Base-by-base conservation (phyloP, 1,140 invertebrate genomes). In the Parasteatoda tepidariorum region DNA sequence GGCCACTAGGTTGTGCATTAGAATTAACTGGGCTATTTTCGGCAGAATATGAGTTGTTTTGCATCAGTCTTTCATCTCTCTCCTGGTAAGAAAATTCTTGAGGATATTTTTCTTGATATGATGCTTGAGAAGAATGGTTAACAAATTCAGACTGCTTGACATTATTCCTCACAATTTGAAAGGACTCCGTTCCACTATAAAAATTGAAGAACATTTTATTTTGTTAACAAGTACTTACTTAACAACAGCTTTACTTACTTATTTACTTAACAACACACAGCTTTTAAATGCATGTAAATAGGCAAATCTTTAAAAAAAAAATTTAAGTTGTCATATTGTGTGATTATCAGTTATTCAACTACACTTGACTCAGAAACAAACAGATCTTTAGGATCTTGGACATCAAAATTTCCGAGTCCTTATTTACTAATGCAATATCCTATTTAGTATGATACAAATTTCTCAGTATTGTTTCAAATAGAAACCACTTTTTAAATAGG, bases 1-100 rank as follows among this genome's bases (percentile, higher is more conserved):
- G 68, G 26, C 31, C 66, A 38, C 6, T 24, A 41, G 57, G 30
- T 41, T 48, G 54, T 6, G 78, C 41, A 57, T 67, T 66, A 30
- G 66, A 24, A 38, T 64, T 54, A 7, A 59, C 67, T 22, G 78
- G 78, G 34, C 78, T 82, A 57, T 66, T 34, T 31, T 82, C 78
- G 18, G 38, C 64, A 11, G 76, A 70, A 18, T 68, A n/a, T 28
- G 31, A 15, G 26, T n/a, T 55, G 7, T 33, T 57, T 57, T 79
- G 66, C 18, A 57, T 64, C 22, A 41, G 33, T 26, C 22, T 61
- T n/a, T 82, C 67, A 13, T 79, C 76, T 82, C 31, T 82, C 22
- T 82, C 78, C 28, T 24, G 31, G 48, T 82, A 82, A 5, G 26
- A 4, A 15, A 28, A 59, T 71, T 82, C 78, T 28, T 67, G 78